Evolutionary conservation across 1,140 invertebrate species (phyloP), one percentile per base, ranked within the genome.

Genomic region (Diplogasteroides magnus): DNA sequence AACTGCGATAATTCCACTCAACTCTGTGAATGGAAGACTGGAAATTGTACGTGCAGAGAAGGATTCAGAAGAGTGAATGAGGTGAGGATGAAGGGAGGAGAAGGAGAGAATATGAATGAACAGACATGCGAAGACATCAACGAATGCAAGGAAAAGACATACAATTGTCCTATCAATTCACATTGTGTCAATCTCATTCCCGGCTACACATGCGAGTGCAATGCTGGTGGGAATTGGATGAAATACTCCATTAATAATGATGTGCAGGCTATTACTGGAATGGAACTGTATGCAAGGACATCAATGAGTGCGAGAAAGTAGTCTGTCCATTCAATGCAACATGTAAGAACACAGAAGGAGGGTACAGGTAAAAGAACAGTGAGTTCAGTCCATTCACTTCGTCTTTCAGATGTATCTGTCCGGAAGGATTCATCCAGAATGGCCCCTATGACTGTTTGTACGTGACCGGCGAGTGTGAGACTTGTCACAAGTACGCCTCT

Each of bases 131-230:
- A 11, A 6, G 59, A 61, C 28, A 6, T 6, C 59, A 61, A 61
- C 59, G 59, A 61, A 23, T 61, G 59, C 28, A 23, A 61, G 28
- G 59, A 61, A 23, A 61, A 26, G 6, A 48, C 37, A 19, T 48
- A 48, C 37, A 48, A 48, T 6, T 48, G 37, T 48, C 6, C 19
- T 6, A 19, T 11, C 6, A 48, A 48, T 19, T 48, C 37, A 6
- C 6, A 48, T 6, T 48, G 37, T 19, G 19, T 11, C 37, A 48
- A 48, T 48, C 6, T 19, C 37, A 11, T 48, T 19, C 6, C 6
- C 6, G 37, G 37, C 6, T 48, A 48, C 37, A 19, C 6, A 19
- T 48, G 37, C 37, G 19, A 11, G 6, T 48, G 37, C 37, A 11
- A 11, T 19, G 37, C 6, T 48, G 37, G 37, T 48, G 19, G n/a